Evolutionary conservation across 2,113 vertebrate genomes (phyloP), one percentile per base, ranked within the genome.

Genomic region (Colistium nudipinnis): DNA sequence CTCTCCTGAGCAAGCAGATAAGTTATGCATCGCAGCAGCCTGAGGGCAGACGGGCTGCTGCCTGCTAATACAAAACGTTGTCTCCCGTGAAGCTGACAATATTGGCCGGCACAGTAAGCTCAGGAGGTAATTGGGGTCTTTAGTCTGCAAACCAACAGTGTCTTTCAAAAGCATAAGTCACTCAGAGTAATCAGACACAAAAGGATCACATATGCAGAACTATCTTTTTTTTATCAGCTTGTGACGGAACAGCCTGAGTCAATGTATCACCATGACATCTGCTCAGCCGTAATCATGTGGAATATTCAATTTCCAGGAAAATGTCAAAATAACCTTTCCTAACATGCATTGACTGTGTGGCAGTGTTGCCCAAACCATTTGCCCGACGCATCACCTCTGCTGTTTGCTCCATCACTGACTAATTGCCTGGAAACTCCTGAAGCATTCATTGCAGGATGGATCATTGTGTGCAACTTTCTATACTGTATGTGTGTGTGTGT

Each of bases 61-160:
- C 71, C 74, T 78, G 77, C 79, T 76, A 65, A 78, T 61, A 55
- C 57, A 52, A 78, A 71, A 73, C 39, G 1, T 0, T 2, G 64
- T 70, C 74, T 82, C 62, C 75, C 57, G 74, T 76, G 77, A 75
- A 47, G 67, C 75, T 20, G 75, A 67, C 69, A 64, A 74, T 28
- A 10, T 25, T 38, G 62, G 67, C 68, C 70, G 1, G 43, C 64
- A 53, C 41, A 80, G 67, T 22, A 17, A 74, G 59, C 77, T 81
- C 71, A 45, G 74, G 70, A 84, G 64, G 62, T 83, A 76, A 85
- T 82, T 74, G 76, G 45, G 65, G 64, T 83, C 70, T 89, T 82
- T 70, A 75, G 81, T 80, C 67, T 85, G 70, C 49, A 70, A 76
- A 78, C 52, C 47, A 53, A 55, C 31, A 10, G 10, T 31, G 39